Conservation (phyloP, 1,140 invertebrate species). For the Ostrea denselamellosa region DNA sequence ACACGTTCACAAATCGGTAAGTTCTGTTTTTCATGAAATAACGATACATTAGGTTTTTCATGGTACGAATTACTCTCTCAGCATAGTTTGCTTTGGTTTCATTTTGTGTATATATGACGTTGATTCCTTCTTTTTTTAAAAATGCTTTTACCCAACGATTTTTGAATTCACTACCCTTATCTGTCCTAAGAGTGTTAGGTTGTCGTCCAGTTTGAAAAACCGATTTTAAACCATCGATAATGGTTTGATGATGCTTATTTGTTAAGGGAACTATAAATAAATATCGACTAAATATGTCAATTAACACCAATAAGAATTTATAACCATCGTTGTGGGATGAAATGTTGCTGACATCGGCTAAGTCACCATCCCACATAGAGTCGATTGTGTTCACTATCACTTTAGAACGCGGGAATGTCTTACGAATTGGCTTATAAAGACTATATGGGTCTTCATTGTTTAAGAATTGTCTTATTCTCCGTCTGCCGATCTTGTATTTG, state of each 20-base stretch:
- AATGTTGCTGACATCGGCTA: constrained; percentile 42
- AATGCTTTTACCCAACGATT: constrained; percentile 36
- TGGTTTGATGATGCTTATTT: constrained; percentile 40
- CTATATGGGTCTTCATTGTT: constrained; percentile 31
- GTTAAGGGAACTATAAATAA: constrained; percentile 29
- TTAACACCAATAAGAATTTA: constrained; percentile 44
- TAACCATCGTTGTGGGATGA: neutral
- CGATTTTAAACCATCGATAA: constrained; percentile 24
- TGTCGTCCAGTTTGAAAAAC: constrained; percentile 21
- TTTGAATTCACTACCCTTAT: constrained; percentile 51
- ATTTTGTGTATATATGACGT: constrained; percentile 41
- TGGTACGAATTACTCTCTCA: constrained; percentile 46
- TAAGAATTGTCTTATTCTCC: constrained; percentile 21
- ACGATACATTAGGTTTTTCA: constrained; percentile 44
- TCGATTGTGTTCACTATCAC: constrained; percentile 40
- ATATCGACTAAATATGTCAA: constrained; percentile 48
- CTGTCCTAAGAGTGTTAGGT: constrained; percentile 42
- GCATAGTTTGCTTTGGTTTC: constrained; percentile 39
- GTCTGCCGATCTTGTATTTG: constrained; percentile 47
- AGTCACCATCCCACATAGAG: constrained; percentile 45
- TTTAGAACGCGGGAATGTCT: constrained; percentile 27
- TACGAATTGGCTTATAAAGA: constrained; percentile 29
- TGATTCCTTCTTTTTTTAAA: constrained; percentile 10
- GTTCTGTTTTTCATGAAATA: constrained; percentile 49
- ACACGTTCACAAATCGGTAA: constrained; percentile 41